Percentiles rank a stretch among this genome's conserved stretches.
These are phyloP conservation scores for Anser cygnoides DNA, from an alignment of 2,113 vertebrate species.

Conservation along the genomic window DNA sequence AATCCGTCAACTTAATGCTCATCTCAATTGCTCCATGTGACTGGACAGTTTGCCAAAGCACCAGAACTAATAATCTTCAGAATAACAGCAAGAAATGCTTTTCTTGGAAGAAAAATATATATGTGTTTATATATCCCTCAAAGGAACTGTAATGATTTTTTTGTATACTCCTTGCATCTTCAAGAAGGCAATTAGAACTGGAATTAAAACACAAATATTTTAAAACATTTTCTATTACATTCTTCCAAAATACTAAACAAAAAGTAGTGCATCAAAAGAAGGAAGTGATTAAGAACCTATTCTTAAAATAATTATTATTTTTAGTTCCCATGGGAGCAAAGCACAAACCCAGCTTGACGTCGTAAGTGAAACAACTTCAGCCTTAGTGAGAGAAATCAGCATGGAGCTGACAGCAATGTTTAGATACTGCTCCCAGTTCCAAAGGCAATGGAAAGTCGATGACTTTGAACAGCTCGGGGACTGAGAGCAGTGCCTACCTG, in stretches of 20 bases:
- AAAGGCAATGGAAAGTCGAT: constrained; percentile 21
- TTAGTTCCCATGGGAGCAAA: constrained; percentile 67
- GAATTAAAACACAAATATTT: constrained; percentile 52
- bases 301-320: constrained; percentile 71
- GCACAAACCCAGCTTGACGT: constrained; percentile 57
- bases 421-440: constrained; percentile 10
- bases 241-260: constrained; percentile 57
- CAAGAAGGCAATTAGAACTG: constrained; percentile 39
- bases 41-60: constrained; percentile 22
- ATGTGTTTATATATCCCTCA: background rate
- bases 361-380: background rate
- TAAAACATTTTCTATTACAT: constrained; percentile 46
- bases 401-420: constrained; percentile 43
- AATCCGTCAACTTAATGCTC: constrained; percentile 29
- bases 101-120: background rate
- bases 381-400: constrained; percentile 38
- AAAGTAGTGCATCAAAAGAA: constrained; percentile 59
- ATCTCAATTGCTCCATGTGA: background rate
- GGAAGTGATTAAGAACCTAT: constrained; percentile 70
- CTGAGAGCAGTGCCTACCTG: background rate
- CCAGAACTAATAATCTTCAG: background rate
- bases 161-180: background rate
- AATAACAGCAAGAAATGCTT: constrained; percentile 3
- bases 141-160: constrained; percentile 26
- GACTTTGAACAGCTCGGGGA: background rate